Evolutionary conservation across 2,113 vertebrate species (phyloP), one percentile per base, ranked within the genome.

Genomic region (Cyrtonyx montezumae): DNA sequence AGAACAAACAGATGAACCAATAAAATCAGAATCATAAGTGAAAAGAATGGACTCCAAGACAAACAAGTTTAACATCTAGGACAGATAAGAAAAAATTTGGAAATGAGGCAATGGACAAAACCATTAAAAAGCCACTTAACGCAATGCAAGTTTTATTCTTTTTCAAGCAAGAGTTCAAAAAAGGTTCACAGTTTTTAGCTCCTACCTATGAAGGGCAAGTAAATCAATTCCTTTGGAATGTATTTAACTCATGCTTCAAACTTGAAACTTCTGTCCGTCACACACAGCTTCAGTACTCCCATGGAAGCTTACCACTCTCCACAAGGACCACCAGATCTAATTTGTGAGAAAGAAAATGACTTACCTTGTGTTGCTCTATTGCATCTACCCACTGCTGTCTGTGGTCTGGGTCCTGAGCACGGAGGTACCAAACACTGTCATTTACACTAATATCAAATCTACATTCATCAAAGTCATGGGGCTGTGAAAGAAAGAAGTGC

Each of bases 391-490:
- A 99, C 68, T 98, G 98, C 4, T 98, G 98, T 91, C 99, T 98
- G 88, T 99, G 99, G 88, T 99, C 98, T 8, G 98, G 98, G 94
- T 99, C 98, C 89, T 99, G 98, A 51, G 99, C 99, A 81, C 99
- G 97, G 84, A 99, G 98, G 95, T 99, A 99, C 99, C 99, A 99
- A 88, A 99, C 98, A 20, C 99, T 99, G 88, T 99, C 99, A 46
- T 99, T 99, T 62, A 99, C 99, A 4, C 99, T 99, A 97, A 99
- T 98, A 96, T 99, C 99, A 97, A 99, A 99, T 91, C 99, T 99
- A 97, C 99, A 99, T 97, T 99, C 99, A 13, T 99, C 99, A 97
- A 99, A 99, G 96, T 99, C 99, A 91, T 99, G 99, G 75, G 99
- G 99, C 99, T 99, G 96, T 87, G 62, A 90, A 30, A 68, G 66